Conservation (phyloP, 2,113 vertebrate genomes). For the Donacobius atricapilla region DNA sequence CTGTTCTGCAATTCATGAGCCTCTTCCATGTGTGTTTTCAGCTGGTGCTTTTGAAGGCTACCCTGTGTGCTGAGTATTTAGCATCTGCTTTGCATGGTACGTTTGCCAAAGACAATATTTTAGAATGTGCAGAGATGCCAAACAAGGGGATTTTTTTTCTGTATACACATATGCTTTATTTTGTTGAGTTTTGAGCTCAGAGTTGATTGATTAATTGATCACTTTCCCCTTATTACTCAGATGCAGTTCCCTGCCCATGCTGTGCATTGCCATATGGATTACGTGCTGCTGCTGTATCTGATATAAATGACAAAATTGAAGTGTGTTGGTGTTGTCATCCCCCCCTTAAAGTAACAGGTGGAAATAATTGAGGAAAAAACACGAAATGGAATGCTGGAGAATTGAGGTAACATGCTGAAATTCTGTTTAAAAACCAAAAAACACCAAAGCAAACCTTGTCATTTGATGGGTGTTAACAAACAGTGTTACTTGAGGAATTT, state of each 20-base stretch:
- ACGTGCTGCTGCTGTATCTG: not conserved
- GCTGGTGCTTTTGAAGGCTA: not conserved
- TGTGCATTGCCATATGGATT: not conserved
- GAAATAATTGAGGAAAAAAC: not conserved
- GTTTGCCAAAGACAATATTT: constrained; percentile 13
- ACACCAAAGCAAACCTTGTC: not conserved
- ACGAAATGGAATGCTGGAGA: not conserved
- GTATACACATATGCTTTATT: not conserved
- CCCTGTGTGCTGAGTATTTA: not conserved
- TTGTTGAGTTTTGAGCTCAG: not conserved
- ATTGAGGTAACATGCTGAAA: not conserved
- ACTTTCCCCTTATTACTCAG: not conserved
- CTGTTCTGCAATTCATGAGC: constrained; percentile 31
- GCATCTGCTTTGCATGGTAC: not conserved
- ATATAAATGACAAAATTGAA: fast-evolving
- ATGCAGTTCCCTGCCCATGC: not conserved
- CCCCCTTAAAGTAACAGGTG: not conserved
- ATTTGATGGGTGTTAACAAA: not conserved
- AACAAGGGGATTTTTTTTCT: not conserved
- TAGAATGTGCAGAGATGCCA: not conserved
- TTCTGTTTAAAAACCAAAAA: not conserved
- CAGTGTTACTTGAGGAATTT: not conserved
- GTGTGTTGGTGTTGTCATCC: not conserved
- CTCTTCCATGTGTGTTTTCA: constrained; percentile 10
- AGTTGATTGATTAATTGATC: not conserved